A percentile compares a stretch with the other conserved stretches of the same genome.
Conservation (phyloP, 1,140 invertebrate species). For the Drosophila lowei region DNA sequence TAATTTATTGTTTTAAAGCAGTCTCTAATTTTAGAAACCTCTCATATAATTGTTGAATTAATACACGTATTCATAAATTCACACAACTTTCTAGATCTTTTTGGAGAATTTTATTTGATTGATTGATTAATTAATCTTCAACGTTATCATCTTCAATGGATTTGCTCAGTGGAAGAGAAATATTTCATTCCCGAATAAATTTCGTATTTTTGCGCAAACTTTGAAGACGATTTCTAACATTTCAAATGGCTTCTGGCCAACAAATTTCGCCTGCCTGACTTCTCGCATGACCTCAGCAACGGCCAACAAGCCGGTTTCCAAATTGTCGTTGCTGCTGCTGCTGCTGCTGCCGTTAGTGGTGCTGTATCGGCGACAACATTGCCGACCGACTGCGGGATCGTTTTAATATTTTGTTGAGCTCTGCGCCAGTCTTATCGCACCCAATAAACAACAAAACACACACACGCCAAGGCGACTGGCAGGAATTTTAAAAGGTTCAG, state of each 20-base stretch:
- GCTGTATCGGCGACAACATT: not conserved
- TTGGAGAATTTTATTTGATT: too few relatives aligned
- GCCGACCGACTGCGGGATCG: conserved; percentile 36
- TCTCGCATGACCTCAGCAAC: conserved; percentile 51
- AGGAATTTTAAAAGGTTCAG: conserved; percentile 83
- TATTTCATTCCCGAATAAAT: conserved; percentile 24
- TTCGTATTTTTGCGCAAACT: conserved; percentile 7
- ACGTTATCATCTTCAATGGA: not conserved
- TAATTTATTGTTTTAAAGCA: too few relatives aligned
- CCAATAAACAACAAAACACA: conserved; percentile 77
- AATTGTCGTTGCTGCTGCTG: conserved; percentile 29
- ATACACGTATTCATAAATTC: too few relatives aligned
- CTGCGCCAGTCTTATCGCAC: conserved; percentile 70
- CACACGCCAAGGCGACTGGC: conserved; percentile 62
- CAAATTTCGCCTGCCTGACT: conserved; percentile 37
- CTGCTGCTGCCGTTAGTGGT: conserved; percentile 9
- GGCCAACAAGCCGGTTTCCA: conserved; percentile 60
- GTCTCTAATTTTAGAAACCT: too few relatives aligned
- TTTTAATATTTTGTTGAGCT: conserved; percentile 64
- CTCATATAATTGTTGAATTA: too few relatives aligned
- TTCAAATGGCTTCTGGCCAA: conserved; percentile 25
- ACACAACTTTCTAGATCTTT: too few relatives aligned
- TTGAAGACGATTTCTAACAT: not conserved
- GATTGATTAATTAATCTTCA: too few relatives aligned
- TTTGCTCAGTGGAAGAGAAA: conserved; percentile 13